These are phyloP conservation scores for Riparia riparia DNA, from an alignment of 2,113 vertebrate species.

Conservation along the genomic window DNA sequence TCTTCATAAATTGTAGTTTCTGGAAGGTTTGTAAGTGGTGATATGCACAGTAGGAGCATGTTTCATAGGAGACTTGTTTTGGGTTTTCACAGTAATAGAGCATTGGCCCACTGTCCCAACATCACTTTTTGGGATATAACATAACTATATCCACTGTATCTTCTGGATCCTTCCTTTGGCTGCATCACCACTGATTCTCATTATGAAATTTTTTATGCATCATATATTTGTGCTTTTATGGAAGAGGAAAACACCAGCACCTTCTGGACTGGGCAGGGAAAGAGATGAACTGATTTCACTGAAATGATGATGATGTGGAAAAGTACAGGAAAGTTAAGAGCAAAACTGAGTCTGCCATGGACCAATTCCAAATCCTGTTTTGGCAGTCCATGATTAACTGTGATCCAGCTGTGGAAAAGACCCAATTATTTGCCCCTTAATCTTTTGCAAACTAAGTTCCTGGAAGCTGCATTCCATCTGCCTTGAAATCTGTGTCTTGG, in stretches of 20 bases:
- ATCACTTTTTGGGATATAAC: not conserved
- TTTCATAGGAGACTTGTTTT: not conserved
- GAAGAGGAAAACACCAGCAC: conserved; percentile 9
- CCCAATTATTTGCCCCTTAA: conserved; percentile 47
- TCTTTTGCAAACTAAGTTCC: conserved; percentile 32
- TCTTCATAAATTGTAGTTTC: not conserved
- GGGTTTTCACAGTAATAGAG: not conserved
- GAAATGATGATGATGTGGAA: not conserved
- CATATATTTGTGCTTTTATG: conserved; percentile 2
- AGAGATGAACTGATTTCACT: conserved; percentile 14
- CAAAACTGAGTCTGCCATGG: not conserved
- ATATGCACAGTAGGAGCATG: accelerated
- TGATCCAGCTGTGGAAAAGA: conserved; percentile 52
- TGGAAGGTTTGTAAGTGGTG: not conserved
- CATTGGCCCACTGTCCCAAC: not conserved
- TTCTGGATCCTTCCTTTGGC: not conserved
- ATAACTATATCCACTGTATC: not conserved
- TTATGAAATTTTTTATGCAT: conserved; percentile 26
- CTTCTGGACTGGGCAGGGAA: conserved; percentile 9
- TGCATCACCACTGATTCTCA: not conserved
- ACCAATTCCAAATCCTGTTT: conserved; percentile 6
- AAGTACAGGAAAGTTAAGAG: conserved; percentile 23
- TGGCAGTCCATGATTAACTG: conserved; percentile 27
- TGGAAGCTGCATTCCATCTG: conserved; percentile 46
- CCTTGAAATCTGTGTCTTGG: conserved; percentile 51